Base-by-base conservation (phyloP, 2,113 vertebrate species). In the Alexandromys fortis region DNA sequence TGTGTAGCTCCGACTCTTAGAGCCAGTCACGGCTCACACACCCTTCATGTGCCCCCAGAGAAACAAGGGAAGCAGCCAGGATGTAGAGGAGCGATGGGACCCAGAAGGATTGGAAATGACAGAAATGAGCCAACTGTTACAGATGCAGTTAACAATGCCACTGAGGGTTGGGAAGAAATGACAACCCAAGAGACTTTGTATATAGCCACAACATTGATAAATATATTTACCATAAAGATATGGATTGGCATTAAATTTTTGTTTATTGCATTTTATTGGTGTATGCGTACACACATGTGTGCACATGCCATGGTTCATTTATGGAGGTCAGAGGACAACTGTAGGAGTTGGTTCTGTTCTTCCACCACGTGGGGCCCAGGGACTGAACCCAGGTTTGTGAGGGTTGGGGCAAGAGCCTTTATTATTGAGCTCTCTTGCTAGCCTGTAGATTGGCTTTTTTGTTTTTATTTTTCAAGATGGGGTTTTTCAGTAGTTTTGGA, bases 1-100 rank as follows among this genome's bases (percentile, higher is more conserved):
- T 85, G 70, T 94, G 38, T 88, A 68, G 65, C 28, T 96, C 65
- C 81, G 45, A 92, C 35, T 92, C 33, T 95, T 95, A 94, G 79
- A 94, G 81, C 49, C 22, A 81, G 79, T 79, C 70, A 85, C 79
- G 49, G 70, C 91, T 93, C 45, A 93, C 16, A 55, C 89, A 76
- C 13, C 45, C 85, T 96, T 97, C 45, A 73, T 33, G 58, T 87
- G 68, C 55, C 45, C 21, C n/a, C 35, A 90, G 21, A 81, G 68
- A 92, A 95, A 86, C 16, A 65, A 10, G 83, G 87, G 77, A 89
- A 38, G n/a, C 16, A 92, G 65, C 21, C n/a, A 95, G 30, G 4
- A 81, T 82, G 55, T 35, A 49, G 87, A 63, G 49, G 92, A 58
- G 58, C 58, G 7, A 45, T 4, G 33, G 33, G 68, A 22, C 10